A percentile compares a stretch with the other conserved stretches of the same genome.
Conservation (phyloP, 2,113 vertebrate species). For the Callorhinus ursinus region DNA sequence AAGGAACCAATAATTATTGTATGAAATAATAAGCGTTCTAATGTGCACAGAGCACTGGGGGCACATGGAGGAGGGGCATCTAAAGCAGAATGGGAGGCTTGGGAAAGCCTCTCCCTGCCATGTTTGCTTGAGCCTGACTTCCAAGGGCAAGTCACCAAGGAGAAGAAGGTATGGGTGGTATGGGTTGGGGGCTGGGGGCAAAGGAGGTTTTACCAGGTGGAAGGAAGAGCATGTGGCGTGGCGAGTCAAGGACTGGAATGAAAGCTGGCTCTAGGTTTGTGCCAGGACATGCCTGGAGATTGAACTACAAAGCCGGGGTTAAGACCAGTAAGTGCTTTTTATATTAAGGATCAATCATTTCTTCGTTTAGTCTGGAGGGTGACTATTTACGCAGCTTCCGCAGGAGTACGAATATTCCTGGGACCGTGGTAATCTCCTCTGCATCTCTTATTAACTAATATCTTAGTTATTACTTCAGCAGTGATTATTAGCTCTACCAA, state of each 20-base stretch:
- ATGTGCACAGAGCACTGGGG: not conserved
- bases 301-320: not conserved
- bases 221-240: not conserved
- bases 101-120: not conserved
- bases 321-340: not conserved
- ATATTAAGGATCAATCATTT: not conserved
- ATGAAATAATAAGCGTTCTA: not conserved
- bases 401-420: not conserved
- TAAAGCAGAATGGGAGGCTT: not conserved
- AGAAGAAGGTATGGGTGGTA: not conserved
- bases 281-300: not conserved
- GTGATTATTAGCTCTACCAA: not conserved
- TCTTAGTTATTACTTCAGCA: not conserved
- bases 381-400: not conserved
- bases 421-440: not conserved
- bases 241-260: not conserved
- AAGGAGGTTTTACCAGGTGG: not conserved
- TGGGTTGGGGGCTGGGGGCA: not conserved
- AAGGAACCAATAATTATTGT: not conserved
- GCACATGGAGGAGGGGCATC: fast-evolving
- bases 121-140: not conserved
- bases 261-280: not conserved
- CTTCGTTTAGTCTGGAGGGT: not conserved
- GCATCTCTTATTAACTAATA: slow-evolving; percentile 18
- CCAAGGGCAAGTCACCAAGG: not conserved